phyloP scores from a whole-genome alignment of 2,797 vertebrate species.

The Macropodus opercularis region DNA sequence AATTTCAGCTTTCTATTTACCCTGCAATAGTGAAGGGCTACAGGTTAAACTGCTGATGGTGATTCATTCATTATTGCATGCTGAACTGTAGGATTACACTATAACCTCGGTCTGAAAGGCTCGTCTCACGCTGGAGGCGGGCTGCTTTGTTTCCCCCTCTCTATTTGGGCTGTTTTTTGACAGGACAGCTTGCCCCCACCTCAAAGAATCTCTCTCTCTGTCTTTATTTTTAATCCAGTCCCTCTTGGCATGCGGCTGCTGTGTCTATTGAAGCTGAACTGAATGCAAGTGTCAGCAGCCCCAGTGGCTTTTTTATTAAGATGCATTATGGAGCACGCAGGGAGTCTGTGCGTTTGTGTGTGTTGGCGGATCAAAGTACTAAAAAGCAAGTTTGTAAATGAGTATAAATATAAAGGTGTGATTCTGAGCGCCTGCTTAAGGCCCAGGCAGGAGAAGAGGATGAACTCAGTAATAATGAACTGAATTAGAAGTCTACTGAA shows the following conservation, averaged over 20 bases:
- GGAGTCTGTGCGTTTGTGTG: slow-evolving; percentile 28
- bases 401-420: slow-evolving; percentile 18
- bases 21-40: slow-evolving; percentile 16
- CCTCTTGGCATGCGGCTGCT: slow-evolving; percentile 70
- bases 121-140: slow-evolving; percentile 51
- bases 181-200: slow-evolving; percentile 44
- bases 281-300: slow-evolving; percentile 72
- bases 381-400: slow-evolving; percentile 27
- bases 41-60: slow-evolving; percentile 53
- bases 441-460: slow-evolving; percentile 28
- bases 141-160: slow-evolving; percentile 60
- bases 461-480: slow-evolving; percentile 38
- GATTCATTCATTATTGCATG: slow-evolving; percentile 47
- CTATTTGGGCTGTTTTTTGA: slow-evolving; percentile 69
- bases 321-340: slow-evolving; percentile 65
- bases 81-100: slow-evolving; percentile 51
- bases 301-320: slow-evolving; percentile 70
- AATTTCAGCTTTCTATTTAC: too few relatives aligned
- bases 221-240: slow-evolving; percentile 75
- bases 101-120: slow-evolving; percentile 57
- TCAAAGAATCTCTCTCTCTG: slow-evolving; percentile 48
- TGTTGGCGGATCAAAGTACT: slow-evolving; percentile 29
- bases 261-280: slow-evolving; percentile 76
- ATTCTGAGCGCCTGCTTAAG: slow-evolving; percentile 12
- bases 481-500: slow-evolving; percentile 20